Percentiles rank a stretch among this genome's conserved stretches.
Conservation (phyloP, 2,888 invertebrate genomes). For the Sceliomorpha sp. region DNA sequence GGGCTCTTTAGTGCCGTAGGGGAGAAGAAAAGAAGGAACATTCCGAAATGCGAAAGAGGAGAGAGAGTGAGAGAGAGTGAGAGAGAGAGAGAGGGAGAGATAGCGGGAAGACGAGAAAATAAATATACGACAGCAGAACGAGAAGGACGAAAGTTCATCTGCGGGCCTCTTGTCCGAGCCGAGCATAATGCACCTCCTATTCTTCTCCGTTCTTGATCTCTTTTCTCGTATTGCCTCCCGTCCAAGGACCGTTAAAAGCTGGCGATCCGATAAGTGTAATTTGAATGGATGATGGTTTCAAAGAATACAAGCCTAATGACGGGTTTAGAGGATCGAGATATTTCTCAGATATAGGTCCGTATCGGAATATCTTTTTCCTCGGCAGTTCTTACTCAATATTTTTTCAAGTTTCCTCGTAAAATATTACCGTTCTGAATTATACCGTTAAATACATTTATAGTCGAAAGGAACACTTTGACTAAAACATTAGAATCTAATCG, state of each 20-base stretch:
- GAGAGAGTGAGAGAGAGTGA: constrained; percentile 7
- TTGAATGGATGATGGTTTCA: constrained; percentile 73
- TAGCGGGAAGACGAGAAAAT: constrained; percentile 30
- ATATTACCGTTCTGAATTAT: no score
- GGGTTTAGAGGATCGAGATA: constrained; percentile 31
- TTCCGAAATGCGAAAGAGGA: constrained; percentile 25
- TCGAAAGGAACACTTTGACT: no score
- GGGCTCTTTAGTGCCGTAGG: constrained; percentile 9
- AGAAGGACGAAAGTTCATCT: constrained; percentile 41
- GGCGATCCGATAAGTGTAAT: constrained; percentile 69
- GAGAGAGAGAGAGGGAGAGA: constrained; percentile 6
- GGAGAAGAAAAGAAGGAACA: constrained; percentile 12
- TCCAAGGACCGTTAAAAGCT: constrained; percentile 7
- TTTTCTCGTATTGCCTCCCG: constrained; percentile 7
- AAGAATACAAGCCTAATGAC: constrained; percentile 63
- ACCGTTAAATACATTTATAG: no score
- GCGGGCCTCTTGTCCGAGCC: no score
- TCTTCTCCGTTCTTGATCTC: constrained; percentile 16
- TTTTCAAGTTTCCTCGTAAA: no score
- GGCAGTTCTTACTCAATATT: no score
- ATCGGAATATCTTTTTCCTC: no score
- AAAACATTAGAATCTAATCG: no score
- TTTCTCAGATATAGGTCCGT: no score
- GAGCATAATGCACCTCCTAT: constrained; percentile 60
- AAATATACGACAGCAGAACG: constrained; percentile 22